Base-by-base conservation (phyloP, 2,113 vertebrate species). In the Ailurus styani region DNA sequence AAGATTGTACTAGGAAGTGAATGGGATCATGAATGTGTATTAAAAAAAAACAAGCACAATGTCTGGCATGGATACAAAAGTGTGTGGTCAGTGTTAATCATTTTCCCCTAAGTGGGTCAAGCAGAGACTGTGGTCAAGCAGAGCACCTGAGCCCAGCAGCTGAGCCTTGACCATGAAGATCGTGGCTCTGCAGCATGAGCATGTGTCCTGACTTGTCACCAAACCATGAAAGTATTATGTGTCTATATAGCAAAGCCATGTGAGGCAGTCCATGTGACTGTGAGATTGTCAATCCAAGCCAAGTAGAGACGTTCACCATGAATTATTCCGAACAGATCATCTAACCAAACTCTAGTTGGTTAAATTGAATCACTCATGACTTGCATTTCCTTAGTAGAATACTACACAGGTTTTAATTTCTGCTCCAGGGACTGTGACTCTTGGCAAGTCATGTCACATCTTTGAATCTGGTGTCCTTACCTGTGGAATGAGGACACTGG, bases 331-430 rank as follows among this genome's bases (percentile, higher is more conserved):
- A 64, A 86, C 11, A 37, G 9, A 14, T 5, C 7, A 7, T 62
- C 60, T 34, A 13, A 42, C n/a, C 57, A 77, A 29, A 34, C 20
- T 9, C 7, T 13, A 45, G 27, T 23, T 50, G 87, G 6, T 25
- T 37, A 52, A 29, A 20, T 4, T 0, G 14, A 62, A 57, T n/a
- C 52, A 7, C 7, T 31, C 14, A 3, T 34, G 27, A 34, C 34
- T 66, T 40, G 29, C 5, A 40, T 54, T 42, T 78, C 47, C 47
- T 60, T 40, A 50, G 6, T 81, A 47, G 34, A 47, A 20, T 10
- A 2, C 20, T n/a, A 13, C 0, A 6, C 0, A 3, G 7, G 11
- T 31, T 88, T 15, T 31, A 37, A 1, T 23, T 81, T 42, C 73
- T 64, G 55, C 20, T 40, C 34, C 2, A 52, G 6, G 31, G 5